phyloP scores from a whole-genome alignment of 1,140 invertebrate genomes.

The Drosophila kepulauana region DNA sequence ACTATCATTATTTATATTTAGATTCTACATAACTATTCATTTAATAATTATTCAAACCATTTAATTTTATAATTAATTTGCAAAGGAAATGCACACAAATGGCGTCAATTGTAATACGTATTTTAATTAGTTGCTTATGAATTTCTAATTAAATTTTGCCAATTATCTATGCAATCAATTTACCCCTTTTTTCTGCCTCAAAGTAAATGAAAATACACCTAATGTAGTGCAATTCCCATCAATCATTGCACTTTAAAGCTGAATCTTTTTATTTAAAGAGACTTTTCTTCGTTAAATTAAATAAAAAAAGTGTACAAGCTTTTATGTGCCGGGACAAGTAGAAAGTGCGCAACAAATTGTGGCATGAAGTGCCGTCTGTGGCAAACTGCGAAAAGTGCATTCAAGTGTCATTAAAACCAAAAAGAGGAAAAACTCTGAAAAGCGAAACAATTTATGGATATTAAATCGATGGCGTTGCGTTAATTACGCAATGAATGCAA shows the following conservation, averaged over 20 bases:
- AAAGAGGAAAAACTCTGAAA: slow-evolving; percentile 27
- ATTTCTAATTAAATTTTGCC: no score
- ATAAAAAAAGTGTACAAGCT: neutral
- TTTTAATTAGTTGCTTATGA: no score
- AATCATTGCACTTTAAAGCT: neutral
- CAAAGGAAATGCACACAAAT: no score
- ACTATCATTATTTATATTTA: no score
- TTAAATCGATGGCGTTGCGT: slow-evolving; percentile 68
- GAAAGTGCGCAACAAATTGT: slow-evolving; percentile 27
- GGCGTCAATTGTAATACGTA: no score
- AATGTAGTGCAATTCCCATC: no score
- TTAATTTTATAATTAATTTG: no score
- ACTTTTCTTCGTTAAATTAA: neutral
- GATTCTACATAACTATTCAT: no score
- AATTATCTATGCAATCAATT: no score
- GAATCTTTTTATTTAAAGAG: neutral
- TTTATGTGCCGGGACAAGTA: slow-evolving; percentile 9
- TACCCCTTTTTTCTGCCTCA: no score
- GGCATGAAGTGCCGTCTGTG: slow-evolving; percentile 57
- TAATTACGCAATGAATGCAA: slow-evolving; percentile 60
- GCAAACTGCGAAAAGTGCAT: slow-evolving; percentile 8
- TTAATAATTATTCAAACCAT: no score
- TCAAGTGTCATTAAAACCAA: slow-evolving; percentile 61
- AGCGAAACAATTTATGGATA: slow-evolving; percentile 65
- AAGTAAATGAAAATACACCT: no score